Base-by-base conservation (phyloP, 2,797 vertebrate species). In the Chlorospingus semifuscus region DNA sequence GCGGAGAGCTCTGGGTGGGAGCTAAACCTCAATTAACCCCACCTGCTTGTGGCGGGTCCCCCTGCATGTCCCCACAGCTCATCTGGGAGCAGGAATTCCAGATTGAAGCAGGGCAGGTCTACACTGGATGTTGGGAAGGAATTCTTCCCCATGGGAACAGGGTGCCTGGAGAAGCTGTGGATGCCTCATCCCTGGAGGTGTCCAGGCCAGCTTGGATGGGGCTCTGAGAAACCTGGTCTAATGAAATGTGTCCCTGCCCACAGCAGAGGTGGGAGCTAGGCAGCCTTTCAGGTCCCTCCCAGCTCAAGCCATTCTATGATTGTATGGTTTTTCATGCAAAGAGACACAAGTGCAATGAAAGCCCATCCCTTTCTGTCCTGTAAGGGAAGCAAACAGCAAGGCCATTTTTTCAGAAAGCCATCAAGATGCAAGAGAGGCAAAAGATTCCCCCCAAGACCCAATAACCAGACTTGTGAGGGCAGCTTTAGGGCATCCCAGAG, bases 341-440 rank as follows among this genome's bases (percentile, higher is more conserved):
- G 18, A 46, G n/a, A 26, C 15, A 34, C 20, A 56, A 34, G 37
- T 46, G 12, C 50, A 42, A 7, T 34, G 72, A 55, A 87, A 89
- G 8, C 0, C 2, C 11, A 20, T 32, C 1, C 1, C 5, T 47
- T 83, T 49, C 23, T 68, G 17, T 1, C 29, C 29, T 87, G 56
- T 77, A 49, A 34, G 34, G 36, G n/a, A 69, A 87, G 29, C 3
- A 44, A 19, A 10, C 18, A 56, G 21, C 20, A 41, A 56, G 8
- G 17, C 15, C 16, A 7, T 15, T 70, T 36, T 64, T 69, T 53
- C 37, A 71, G 63, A 72, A 81, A 68, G n/a, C 24, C 11, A 4
- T 36, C 14, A 41, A 55, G 21, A 27, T 30, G 27, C 15, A 23
- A 71, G 30, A 60, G 11, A 15, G 3, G 18, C 5, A 57, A 61